Percentiles rank a stretch among this genome's conserved stretches.
phyloP scores from a whole-genome alignment of 2,888 invertebrate species.

The Apotomis betuletana region DNA sequence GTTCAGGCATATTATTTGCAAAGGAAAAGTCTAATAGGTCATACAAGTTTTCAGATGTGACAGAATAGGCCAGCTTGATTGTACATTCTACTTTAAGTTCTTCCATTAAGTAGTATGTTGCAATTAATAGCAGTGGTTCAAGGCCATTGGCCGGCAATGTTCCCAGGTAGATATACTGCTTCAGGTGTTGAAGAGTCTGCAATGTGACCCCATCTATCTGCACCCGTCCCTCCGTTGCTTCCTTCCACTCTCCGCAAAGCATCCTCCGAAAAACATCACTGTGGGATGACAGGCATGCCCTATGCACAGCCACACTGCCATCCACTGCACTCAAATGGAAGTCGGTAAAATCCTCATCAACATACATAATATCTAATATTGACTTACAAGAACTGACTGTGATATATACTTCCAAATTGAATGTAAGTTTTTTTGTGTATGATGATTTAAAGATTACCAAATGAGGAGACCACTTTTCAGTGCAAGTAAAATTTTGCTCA shows the following conservation, averaged over 20 bases:
- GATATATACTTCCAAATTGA: not conserved
- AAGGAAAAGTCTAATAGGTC: constrained; percentile 59
- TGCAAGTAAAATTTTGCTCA: not conserved
- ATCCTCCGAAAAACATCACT: constrained; percentile 61
- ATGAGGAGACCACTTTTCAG: constrained; percentile 12
- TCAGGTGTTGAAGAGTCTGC: constrained; percentile 56
- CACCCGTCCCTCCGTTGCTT: constrained; percentile 55
- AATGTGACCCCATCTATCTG: constrained; percentile 56
- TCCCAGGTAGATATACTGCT: constrained; percentile 60
- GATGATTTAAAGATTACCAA: not conserved
- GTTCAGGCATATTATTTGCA: constrained; percentile 54
- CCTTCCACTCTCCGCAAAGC: constrained; percentile 60
- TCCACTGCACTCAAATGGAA: constrained; percentile 61
- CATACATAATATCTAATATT: constrained; percentile 41
- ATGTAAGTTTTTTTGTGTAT: not conserved
- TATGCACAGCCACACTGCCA: constrained; percentile 60
- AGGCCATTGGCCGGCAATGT: constrained; percentile 54
- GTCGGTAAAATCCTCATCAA: constrained; percentile 60
- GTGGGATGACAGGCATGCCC: constrained; percentile 58
- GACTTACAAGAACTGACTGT: not conserved
- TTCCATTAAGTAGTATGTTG: constrained; percentile 62
- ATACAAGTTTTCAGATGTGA: constrained; percentile 49
- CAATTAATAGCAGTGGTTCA: constrained; percentile 57
- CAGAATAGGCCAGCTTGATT: constrained; percentile 50
- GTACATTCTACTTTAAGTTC: constrained; percentile 60